Evolutionary conservation across 2,113 vertebrate species (phyloP).

Genomic region (Tor tambroides): DNA sequence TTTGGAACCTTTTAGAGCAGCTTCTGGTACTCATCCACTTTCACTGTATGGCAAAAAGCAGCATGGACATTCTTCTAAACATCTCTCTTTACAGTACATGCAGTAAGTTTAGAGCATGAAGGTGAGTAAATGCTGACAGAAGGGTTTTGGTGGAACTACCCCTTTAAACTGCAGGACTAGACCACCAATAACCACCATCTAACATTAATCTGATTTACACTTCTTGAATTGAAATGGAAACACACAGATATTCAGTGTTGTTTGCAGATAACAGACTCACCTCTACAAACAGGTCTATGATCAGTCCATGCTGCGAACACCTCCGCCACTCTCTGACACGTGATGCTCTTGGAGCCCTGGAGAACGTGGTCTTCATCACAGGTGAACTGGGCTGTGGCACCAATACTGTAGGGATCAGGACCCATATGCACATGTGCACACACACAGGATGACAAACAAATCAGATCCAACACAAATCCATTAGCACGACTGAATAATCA

Average conservation of each 20-base stretch:
- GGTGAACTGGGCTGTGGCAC: slow-evolving; percentile 87
- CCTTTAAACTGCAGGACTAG: not conserved
- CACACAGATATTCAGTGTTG: no score
- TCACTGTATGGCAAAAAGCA: no score
- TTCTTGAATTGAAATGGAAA: not conserved
- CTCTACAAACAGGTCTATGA: slow-evolving; percentile 96
- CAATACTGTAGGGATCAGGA: slow-evolving; percentile 77
- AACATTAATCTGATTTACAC: not conserved
- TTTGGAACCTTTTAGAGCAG: no score
- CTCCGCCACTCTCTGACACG: slow-evolving; percentile 95
- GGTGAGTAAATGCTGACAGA: not conserved
- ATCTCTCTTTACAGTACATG: not conserved
- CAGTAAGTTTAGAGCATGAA: not conserved
- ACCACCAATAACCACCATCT: not conserved
- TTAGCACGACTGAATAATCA: not conserved
- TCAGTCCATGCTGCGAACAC: slow-evolving; percentile 99
- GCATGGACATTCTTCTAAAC: not conserved
- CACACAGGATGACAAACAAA: not conserved
- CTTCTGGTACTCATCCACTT: no score
- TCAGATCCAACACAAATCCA: slow-evolving; percentile 18
- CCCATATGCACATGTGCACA: not conserved
- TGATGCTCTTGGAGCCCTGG: slow-evolving; percentile 96
- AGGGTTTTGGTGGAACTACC: no score
- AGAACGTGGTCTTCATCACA: slow-evolving; percentile 97
- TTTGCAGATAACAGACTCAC: slow-evolving; percentile 69